Percentiles rank a stretch among this genome's conserved stretches.
These are phyloP conservation scores for Caenorhabditis latens DNA, from an alignment of 1,140 invertebrate genomes.

Conservation along the genomic window DNA sequence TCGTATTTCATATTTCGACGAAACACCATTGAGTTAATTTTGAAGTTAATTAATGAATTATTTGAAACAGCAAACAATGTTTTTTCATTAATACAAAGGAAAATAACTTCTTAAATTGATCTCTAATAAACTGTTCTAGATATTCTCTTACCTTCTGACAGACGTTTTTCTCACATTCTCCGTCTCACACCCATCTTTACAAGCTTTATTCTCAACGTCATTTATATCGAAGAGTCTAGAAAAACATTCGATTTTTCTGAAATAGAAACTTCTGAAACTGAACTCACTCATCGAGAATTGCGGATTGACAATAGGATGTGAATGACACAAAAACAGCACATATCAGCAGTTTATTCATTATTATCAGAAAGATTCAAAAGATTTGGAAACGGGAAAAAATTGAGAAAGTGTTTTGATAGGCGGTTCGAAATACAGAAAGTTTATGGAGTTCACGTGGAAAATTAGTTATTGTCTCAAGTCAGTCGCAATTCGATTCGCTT, in stretches of 20 bases:
- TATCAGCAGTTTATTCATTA: conserved; percentile 32
- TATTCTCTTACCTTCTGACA: neutral
- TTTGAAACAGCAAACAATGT: too few relatives aligned
- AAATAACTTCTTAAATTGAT: too few relatives aligned
- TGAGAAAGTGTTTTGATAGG: neutral
- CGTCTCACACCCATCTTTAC: neutral
- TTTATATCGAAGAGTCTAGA: neutral
- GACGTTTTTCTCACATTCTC: conserved; percentile 12
- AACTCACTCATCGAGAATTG: neutral
- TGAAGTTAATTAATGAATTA: too few relatives aligned
- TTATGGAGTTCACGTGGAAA: neutral
- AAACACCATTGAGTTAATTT: too few relatives aligned
- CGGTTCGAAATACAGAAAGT: neutral
- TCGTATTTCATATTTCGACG: neutral
- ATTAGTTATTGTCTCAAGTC: conserved; percentile 44
- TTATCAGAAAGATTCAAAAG: neutral
- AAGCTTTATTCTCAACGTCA: conserved; percentile 28
- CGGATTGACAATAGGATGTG: neutral
- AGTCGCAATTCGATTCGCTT: conserved; percentile 47
- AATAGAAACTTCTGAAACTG: neutral
- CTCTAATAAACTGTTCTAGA: neutral
- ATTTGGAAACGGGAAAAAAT: neutral
- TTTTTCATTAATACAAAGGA: too few relatives aligned
- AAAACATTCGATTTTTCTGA: neutral
- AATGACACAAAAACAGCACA: neutral